Evolutionary conservation across 2,113 vertebrate genomes (phyloP).

Genomic region (Cheilinus undulatus): DNA sequence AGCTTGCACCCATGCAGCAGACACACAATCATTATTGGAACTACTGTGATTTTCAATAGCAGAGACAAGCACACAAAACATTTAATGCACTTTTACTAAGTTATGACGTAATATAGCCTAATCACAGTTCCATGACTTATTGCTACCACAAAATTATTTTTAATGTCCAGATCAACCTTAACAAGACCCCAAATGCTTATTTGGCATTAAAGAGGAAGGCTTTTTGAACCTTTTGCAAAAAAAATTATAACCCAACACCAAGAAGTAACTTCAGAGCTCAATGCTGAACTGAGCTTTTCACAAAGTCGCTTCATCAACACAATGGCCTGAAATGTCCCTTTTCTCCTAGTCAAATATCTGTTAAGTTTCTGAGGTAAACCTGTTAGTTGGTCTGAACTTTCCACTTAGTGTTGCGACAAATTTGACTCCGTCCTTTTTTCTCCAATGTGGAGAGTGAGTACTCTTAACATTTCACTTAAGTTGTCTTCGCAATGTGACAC

Average conservation of each 20-base stretch:
- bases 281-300: slow-evolving; percentile 43
- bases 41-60: slow-evolving; percentile 54
- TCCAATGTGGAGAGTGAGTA: slow-evolving; percentile 85
- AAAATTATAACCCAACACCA: slow-evolving; percentile 27
- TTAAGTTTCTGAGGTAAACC: slow-evolving; percentile 76
- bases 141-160: slow-evolving; percentile 75
- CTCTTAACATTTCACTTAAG: slow-evolving; percentile 66
- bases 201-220: slow-evolving; percentile 63
- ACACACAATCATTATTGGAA: slow-evolving; percentile 61
- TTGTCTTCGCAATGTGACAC: slow-evolving; percentile 67
- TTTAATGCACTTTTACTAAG: slow-evolving; percentile 76
- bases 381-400: slow-evolving; percentile 74
- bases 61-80: slow-evolving; percentile 62
- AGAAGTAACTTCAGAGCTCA: slow-evolving; percentile 49
- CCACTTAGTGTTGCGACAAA: slow-evolving; percentile 76
- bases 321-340: slow-evolving; percentile 71
- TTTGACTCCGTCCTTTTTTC: slow-evolving; percentile 73
- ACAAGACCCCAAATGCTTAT: slow-evolving; percentile 69
- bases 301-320: slow-evolving; percentile 51
- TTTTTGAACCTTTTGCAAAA: slow-evolving; percentile 52
- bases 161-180: slow-evolving; percentile 66
- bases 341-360: slow-evolving; percentile 61
- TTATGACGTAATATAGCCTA: slow-evolving; percentile 65
- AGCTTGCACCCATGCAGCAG: slow-evolving; percentile 59
- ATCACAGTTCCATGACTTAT: slow-evolving; percentile 79